Evolutionary conservation across 2,797 vertebrate species (phyloP), one percentile per base, ranked within the genome.

Genomic region (Acropternis orthonyx): DNA sequence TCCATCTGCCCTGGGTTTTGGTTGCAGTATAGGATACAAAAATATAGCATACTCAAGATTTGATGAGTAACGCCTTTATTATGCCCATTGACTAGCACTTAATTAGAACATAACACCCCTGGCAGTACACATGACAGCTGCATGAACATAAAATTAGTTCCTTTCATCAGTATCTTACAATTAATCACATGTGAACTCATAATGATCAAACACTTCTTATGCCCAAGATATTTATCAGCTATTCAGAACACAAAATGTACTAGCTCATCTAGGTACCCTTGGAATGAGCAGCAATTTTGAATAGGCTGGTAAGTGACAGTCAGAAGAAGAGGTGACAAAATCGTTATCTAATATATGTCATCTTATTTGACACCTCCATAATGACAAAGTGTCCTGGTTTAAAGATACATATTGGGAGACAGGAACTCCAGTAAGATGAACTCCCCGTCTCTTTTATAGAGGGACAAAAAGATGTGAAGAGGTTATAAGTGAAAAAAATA

Each of bases 101-200:
- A 95, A 76, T 91, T 88, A 71, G 56, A 85, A 81, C 28, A 28
- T 94, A 95, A 94, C 21, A 66, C 26, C 52, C 39, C 49, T 92
- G 46, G 51, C 79, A 93, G 79, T 44, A 43, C 69, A 87, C 16
- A 22, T 11, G 54, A 65, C 89, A 95, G 78, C 43, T 83, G 67
- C 62, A 74, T 71, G 89, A 85, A 94, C 46, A 67, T 75, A 32
- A 95, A 88, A 85, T 78, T 5, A 93, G 88, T 95, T 95, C 72
- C 55, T 94, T 96, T 90, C 75, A 73, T 94, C 65, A 68, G 30
- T 46, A 37, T 72, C 58, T 95, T 96, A 80, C 52, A 74, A 87
- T 92, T 93, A 93, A 96, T 96, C 68, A 12, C 59, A 32, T n/a
- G 46, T 92, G 91, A 93, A 94, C 95, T 96, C 75, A 83, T 94